These are phyloP conservation scores for Syrmaticus mikado DNA, from an alignment of 2,113 vertebrate genomes.

Conservation along the genomic window DNA sequence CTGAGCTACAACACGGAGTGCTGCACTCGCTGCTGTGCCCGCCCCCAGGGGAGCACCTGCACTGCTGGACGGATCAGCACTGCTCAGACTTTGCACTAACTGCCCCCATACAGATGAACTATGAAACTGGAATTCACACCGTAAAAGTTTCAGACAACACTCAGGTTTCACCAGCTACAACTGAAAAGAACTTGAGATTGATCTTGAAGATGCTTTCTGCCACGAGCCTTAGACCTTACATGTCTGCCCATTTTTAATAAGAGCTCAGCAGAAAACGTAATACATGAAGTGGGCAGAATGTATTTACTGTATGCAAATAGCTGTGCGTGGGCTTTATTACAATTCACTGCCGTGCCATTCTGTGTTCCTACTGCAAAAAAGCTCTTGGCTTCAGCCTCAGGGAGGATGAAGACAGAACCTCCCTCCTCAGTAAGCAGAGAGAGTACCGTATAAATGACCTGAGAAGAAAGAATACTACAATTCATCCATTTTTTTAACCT, in stretches of 20 bases:
- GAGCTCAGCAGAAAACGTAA: neutral
- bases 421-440: neutral
- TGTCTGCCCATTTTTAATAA: neutral
- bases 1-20: rapidly evolving
- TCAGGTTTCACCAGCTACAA: neutral
- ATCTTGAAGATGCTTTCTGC: neutral
- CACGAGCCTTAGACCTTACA: neutral
- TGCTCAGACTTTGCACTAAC: neutral
- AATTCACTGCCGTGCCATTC: neutral
- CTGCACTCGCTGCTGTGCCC: neutral
- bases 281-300: neutral
- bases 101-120: neutral
- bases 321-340: neutral
- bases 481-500: constrained; percentile 15
- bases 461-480: neutral
- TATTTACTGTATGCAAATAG: neutral
- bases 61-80: neutral
- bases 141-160: neutral
- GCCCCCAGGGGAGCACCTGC: rapidly evolving
- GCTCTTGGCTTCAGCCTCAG: neutral
- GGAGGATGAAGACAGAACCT: neutral
- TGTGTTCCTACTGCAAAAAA: neutral
- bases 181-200: neutral
- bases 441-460: neutral
- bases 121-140: constrained; percentile 16